Evolutionary conservation across 2,113 vertebrate species (phyloP), one percentile per base, ranked within the genome.

Genomic region (Saccopteryx leptura): DNA sequence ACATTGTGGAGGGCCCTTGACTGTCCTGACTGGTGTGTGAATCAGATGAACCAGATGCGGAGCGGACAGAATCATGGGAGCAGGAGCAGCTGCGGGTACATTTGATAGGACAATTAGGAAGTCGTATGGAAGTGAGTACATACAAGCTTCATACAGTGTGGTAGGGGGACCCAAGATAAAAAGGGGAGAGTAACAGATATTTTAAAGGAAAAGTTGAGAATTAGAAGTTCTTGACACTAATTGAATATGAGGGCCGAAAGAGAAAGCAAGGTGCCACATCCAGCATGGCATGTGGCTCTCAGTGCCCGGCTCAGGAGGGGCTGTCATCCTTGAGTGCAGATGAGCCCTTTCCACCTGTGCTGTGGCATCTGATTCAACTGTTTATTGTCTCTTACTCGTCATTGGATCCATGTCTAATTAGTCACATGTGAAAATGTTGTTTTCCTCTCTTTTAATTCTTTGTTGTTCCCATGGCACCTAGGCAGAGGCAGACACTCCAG

Each of bases 371-470:
- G 56, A 76, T 76, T 54, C 21, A 52, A 26, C 6, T 80, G 23
- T 5, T n/a, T 46, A 39, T 50, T 68, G 24, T 74, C 50, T 91
- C 17, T 11, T 24, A 28, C 2, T 63, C 23, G 79, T 83, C 75
- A 23, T 39, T 76, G 23, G 21, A 10, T 72, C 19, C n/a, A 0
- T 26, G 15, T 75, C 74, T 94, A 86, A 93, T 69, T 88, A 58
- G 71, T 90, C 65, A 80, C n/a, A 6, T 68, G 24, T 46, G 26
- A 88, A 58, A 52, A 33, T 11, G 8, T 12, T 65, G 52, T 78
- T 65, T 93, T 82, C 18, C 31, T 81, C 14, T 82, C 81, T 85
- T 85, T 85, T 86, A n/a, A 82, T 60, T 75, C 26, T 86, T 69
- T 46, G 11, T 58, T 65, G 13, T 91, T 82, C 46, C 79, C 9